phyloP scores from a whole-genome alignment of 2,113 vertebrate species.

The Poecile atricapillus region DNA sequence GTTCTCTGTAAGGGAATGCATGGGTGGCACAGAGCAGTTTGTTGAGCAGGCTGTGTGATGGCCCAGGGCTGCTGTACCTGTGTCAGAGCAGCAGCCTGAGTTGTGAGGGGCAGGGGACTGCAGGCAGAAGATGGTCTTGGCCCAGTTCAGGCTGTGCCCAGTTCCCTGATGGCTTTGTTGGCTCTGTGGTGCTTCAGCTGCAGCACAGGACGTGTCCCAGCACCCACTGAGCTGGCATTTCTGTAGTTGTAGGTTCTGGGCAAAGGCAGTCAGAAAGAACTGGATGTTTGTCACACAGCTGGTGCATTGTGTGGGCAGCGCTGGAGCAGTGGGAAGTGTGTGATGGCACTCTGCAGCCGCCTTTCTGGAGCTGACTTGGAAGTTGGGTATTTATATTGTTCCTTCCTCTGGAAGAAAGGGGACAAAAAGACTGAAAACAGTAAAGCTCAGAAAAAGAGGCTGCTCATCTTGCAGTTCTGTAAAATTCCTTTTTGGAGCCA shows the following conservation, averaged over 20 bases:
- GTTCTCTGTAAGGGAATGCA: not conserved
- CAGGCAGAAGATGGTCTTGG: not conserved
- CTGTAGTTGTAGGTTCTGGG: not conserved
- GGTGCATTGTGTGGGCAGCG: not conserved
- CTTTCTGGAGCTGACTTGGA: not conserved
- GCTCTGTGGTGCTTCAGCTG: not conserved
- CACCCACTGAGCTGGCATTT: not conserved
- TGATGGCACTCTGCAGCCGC: not conserved
- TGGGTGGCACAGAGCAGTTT: not conserved
- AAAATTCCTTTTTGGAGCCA: not conserved
- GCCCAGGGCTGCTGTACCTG: not conserved
- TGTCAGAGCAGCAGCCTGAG: not conserved
- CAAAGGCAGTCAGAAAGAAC: not conserved
- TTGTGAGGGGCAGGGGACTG: accelerated
- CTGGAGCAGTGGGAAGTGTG: not conserved
- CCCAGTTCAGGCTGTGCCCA: not conserved
- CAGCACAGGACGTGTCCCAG: not conserved
- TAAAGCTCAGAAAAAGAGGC: not conserved
- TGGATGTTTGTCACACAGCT: not conserved
- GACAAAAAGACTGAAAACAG: not conserved
- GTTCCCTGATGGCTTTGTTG: not conserved
- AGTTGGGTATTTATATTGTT: not conserved
- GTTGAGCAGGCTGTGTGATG: not conserved
- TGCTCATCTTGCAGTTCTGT: not conserved
- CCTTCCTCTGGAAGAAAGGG: not conserved